These are phyloP conservation scores for Tipula vernalis DNA, from an alignment of 2,888 invertebrate species.

Conservation along the genomic window DNA sequence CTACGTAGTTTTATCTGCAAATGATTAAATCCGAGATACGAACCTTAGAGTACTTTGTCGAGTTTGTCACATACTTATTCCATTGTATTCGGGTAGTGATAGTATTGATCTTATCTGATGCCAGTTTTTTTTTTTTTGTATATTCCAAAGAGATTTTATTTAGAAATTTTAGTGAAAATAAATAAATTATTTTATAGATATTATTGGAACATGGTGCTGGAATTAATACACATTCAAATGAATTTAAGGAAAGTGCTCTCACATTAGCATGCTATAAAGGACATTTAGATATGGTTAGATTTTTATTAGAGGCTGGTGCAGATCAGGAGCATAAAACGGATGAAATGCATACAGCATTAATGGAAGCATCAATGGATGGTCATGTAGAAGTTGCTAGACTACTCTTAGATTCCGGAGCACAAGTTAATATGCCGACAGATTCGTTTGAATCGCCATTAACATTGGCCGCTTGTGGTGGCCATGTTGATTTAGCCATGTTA, in stretches of 20 bases:
- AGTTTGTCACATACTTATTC: constrained; percentile 19
- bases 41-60: constrained; percentile 27
- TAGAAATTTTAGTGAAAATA: background rate
- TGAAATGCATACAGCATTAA: constrained; percentile 98
- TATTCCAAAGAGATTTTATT: background rate
- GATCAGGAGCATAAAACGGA: constrained; percentile 98
- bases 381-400: constrained; percentile 95
- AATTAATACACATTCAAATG: constrained; percentile 97
- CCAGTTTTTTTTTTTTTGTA: background rate
- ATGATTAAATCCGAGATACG: constrained; percentile 52
- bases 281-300: constrained; percentile 93
- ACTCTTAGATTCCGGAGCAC: constrained; percentile 91
- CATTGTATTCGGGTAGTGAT: constrained; percentile 24
- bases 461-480: constrained; percentile 96
- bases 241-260: constrained; percentile 96
- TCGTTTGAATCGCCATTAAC: constrained; percentile 98
- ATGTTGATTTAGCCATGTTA: constrained; percentile 91
- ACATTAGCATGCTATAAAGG: constrained; percentile 93
- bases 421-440: constrained; percentile 97
- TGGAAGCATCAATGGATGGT: constrained; percentile 99
- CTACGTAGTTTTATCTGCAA: constrained; percentile 17
- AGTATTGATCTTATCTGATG: constrained; percentile 38
- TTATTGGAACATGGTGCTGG: constrained; percentile 88
- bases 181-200: constrained; percentile 38
- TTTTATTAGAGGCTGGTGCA: constrained; percentile 88